phyloP scores from a whole-genome alignment of 2,113 vertebrate genomes.

The Myrmophylax atrothorax region DNA sequence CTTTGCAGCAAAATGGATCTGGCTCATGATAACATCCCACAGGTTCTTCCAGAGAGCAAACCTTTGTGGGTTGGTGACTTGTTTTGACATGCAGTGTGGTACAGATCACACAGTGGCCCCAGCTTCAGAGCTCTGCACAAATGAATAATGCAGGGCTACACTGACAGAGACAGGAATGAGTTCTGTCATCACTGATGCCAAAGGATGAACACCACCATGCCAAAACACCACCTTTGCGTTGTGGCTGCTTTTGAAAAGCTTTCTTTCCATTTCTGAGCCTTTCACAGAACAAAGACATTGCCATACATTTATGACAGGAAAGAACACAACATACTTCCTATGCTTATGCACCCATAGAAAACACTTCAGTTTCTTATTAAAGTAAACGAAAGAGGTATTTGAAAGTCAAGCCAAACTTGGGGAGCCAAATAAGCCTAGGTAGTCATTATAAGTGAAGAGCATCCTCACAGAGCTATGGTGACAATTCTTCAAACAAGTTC shows the following conservation, averaged over 20 bases:
- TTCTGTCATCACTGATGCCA: not conserved
- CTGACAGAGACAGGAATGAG: not conserved
- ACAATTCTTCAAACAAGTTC: not conserved
- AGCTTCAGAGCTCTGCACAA: not conserved
- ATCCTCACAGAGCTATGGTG: not conserved
- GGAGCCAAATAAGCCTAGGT: not conserved
- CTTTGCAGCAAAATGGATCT: not conserved
- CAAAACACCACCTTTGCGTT: not conserved
- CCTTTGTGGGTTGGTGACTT: not conserved
- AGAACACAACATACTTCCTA: not conserved
- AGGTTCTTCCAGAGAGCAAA: not conserved
- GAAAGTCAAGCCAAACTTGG: not conserved
- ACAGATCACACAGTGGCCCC: not conserved
- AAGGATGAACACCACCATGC: not conserved
- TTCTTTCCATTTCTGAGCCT: not conserved
- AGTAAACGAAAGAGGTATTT: not conserved
- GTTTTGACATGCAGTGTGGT: not conserved
- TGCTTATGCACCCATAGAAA: fast-evolving
- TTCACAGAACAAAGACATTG: fast-evolving
- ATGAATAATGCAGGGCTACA: not conserved
- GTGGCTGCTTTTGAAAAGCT: not conserved
- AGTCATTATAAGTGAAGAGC: not conserved
- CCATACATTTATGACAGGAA: not conserved
- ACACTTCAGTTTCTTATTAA: not conserved
- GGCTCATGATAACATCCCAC: not conserved